phyloP scores from a whole-genome alignment of 2,797 vertebrate species.

The Natrix natrix region DNA sequence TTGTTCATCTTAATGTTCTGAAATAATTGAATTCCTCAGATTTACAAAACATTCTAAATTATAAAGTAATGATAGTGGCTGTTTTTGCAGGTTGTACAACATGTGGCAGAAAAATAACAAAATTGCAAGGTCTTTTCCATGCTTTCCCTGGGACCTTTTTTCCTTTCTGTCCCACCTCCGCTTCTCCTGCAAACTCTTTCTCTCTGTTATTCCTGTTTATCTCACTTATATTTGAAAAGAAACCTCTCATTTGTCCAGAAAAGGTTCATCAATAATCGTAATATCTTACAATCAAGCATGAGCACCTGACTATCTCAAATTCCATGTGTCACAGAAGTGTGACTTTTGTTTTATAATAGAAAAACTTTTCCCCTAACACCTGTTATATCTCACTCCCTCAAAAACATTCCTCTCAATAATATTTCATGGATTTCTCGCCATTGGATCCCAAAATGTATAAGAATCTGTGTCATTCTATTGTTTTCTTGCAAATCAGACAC shows the following conservation, averaged over 20 bases:
- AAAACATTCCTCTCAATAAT: too few relatives aligned
- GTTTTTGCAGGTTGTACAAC: not conserved
- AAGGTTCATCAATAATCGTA: too few relatives aligned
- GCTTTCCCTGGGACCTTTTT: not conserved
- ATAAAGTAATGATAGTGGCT: not conserved
- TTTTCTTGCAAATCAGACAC: not conserved
- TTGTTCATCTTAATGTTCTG: not conserved
- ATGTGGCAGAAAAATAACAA: not conserved
- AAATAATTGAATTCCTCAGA: not conserved
- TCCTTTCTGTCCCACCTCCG: not conserved
- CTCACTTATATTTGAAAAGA: not conserved
- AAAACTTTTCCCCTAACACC: not conserved
- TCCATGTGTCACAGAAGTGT: not conserved
- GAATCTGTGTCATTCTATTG: not conserved
- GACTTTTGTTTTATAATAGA: not conserved
- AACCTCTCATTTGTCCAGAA: not conserved
- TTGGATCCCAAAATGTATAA: not conserved
- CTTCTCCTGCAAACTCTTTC: not conserved
- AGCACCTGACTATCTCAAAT: too few relatives aligned
- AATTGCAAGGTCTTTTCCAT: not conserved
- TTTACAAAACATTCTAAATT: not conserved
- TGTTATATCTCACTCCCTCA: not conserved
- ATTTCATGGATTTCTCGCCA: not conserved
- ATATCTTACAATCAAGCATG: too few relatives aligned
- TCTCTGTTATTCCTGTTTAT: not conserved